phyloP scores from a whole-genome alignment of 2,888 invertebrate species.

The Platycheirus albimanus region DNA sequence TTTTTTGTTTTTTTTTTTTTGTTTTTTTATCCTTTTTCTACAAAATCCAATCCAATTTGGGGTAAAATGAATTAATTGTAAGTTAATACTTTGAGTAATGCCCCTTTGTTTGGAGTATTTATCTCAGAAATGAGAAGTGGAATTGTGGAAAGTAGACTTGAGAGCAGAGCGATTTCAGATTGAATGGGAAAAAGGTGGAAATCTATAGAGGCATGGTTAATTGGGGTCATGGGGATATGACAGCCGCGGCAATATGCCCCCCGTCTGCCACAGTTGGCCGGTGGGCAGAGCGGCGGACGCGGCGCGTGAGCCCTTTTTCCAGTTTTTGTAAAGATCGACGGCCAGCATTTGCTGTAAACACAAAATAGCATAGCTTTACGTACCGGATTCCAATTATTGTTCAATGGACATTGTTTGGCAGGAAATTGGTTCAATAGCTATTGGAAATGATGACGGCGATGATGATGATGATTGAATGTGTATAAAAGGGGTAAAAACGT shows the following conservation, averaged over 20 bases:
- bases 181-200: neutral
- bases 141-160: slow-evolving; percentile 2
- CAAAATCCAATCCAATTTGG: slow-evolving; percentile 59
- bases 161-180: neutral
- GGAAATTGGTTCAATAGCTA: slow-evolving; percentile 28
- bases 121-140: slow-evolving; percentile 52
- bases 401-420: slow-evolving; percentile 54
- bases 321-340: no score
- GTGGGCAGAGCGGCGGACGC: no score
- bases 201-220: slow-evolving; percentile 26
- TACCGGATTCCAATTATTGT: slow-evolving; percentile 43
- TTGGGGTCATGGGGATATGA: slow-evolving; percentile 51
- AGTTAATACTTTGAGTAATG: slow-evolving; percentile 73
- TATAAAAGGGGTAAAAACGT: slow-evolving; percentile 18
- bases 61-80: slow-evolving; percentile 68
- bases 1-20: slow-evolving; percentile 1
- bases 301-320: no score
- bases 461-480: slow-evolving; percentile 45
- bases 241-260: slow-evolving; percentile 7
- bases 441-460: slow-evolving; percentile 21
- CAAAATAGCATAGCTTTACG: slow-evolving; percentile 16
- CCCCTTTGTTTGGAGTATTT: slow-evolving; percentile 66
- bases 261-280: no score
- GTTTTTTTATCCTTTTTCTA: neutral
- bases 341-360: neutral